A percentile compares a stretch with the other conserved stretches of the same genome.
These are phyloP conservation scores for Esperia sulphurella DNA, from an alignment of 2,888 invertebrate species.

Conservation along the genomic window DNA sequence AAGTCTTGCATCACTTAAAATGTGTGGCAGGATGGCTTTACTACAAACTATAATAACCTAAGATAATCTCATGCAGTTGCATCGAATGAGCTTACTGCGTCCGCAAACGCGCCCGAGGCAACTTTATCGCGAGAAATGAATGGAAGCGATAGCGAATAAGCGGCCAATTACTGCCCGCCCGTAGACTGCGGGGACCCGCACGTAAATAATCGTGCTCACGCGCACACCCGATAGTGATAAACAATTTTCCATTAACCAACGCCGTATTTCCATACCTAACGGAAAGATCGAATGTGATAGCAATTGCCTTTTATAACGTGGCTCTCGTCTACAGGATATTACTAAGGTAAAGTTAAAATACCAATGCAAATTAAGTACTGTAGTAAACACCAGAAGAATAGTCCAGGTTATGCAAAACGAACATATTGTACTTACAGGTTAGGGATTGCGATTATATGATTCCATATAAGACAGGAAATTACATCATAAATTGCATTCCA, in stretches of 20 bases:
- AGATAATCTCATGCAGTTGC: constrained; percentile 46
- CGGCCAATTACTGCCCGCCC: constrained; percentile 64
- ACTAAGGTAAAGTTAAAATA: constrained; percentile 56
- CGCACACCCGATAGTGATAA: constrained; percentile 65
- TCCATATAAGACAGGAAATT: constrained; percentile 29
- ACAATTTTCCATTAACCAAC: constrained; percentile 67
- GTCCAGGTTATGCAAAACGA: constrained; percentile 42
- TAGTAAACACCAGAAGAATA: constrained; percentile 58
- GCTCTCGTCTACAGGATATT: constrained; percentile 51
- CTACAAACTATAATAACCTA: constrained; percentile 21
- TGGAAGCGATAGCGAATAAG: constrained; percentile 70
- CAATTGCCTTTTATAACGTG: constrained; percentile 57
- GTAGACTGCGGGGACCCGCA: constrained; percentile 55
- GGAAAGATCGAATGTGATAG: constrained; percentile 43
- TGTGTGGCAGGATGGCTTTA: constrained; percentile 13
- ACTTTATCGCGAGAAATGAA: constrained; percentile 70
- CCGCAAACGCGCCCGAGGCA: constrained; percentile 42
- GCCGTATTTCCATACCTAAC: constrained; percentile 53
- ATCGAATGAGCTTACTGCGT: constrained; percentile 39
- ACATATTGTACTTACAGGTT: constrained; percentile 31
- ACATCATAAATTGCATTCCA: background rate
- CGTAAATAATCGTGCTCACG: constrained; percentile 70
- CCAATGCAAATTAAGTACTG: constrained; percentile 64
- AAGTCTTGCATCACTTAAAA: constrained; percentile 4
- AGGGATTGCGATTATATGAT: constrained; percentile 36